Percentiles rank a stretch among this genome's conserved stretches.
phyloP scores from a whole-genome alignment of 2,113 vertebrate species.

The Amphiprion ocellaris region DNA sequence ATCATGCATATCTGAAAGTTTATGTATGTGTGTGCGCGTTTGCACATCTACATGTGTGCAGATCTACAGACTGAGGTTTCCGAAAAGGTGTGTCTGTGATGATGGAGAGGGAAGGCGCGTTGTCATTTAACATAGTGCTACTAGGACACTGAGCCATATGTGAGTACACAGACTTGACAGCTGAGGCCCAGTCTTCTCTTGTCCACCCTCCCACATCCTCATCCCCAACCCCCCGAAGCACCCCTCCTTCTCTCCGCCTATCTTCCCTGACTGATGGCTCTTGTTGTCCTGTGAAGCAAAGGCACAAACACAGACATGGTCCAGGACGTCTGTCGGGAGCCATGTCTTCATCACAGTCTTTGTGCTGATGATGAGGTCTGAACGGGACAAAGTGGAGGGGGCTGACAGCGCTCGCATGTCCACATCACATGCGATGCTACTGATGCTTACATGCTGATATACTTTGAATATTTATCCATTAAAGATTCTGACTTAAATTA shows the following conservation, averaged over 20 bases:
- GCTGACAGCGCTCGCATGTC: constrained; percentile 17
- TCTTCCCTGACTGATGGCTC: constrained; percentile 67
- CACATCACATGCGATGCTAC: not conserved
- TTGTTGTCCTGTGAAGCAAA: constrained; percentile 61
- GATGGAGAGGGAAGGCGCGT: constrained; percentile 61
- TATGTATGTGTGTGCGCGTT: not conserved
- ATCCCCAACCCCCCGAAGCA: constrained; percentile 48
- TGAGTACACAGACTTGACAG: constrained; percentile 75
- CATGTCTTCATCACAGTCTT: constrained; percentile 70
- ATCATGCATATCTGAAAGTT: constrained; percentile 47
- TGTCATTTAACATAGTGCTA: constrained; percentile 76
- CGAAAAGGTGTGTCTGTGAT: constrained; percentile 60
- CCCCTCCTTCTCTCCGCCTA: constrained; percentile 51
- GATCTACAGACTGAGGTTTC: constrained; percentile 45
- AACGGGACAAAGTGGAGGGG: constrained; percentile 16
- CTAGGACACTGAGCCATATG: constrained; percentile 78
- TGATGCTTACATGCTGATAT: not conserved
- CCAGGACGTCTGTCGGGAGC: constrained; percentile 64
- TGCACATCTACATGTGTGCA: constrained; percentile 31
- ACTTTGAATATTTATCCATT: constrained; percentile 10
- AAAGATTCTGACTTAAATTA: constrained; percentile 11
- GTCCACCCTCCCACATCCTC: constrained; percentile 62
- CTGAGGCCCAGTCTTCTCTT: constrained; percentile 67
- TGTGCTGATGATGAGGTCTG: constrained; percentile 62
- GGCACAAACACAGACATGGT: constrained; percentile 67